phyloP scores from a whole-genome alignment of 2,113 vertebrate species.

The Oreochromis spilurus region DNA sequence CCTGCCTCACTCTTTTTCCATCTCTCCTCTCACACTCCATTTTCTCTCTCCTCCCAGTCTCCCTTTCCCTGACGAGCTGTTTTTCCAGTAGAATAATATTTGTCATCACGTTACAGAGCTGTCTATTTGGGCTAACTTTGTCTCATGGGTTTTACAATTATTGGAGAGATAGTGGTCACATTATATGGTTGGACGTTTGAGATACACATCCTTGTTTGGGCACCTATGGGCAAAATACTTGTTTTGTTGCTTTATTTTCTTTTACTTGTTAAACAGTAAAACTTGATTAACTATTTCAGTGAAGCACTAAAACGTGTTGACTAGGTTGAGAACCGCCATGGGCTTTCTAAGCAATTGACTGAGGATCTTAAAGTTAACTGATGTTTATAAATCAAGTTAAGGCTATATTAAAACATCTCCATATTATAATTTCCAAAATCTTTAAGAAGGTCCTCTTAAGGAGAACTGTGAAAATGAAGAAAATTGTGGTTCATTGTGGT shows the following conservation, averaged over 20 bases:
- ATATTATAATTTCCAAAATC: background rate
- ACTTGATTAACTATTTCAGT: background rate
- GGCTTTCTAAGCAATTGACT: background rate
- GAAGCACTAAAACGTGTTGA: background rate
- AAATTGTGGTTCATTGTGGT: background rate
- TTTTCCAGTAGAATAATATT: slow-evolving; percentile 6
- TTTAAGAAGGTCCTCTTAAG: background rate
- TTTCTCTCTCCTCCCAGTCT: background rate
- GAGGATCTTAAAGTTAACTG: background rate
- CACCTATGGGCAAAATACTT: background rate
- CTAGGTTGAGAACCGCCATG: background rate
- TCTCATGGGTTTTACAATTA: slow-evolving; percentile 14
- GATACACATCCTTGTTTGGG: background rate
- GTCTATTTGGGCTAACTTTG: slow-evolving; percentile 24
- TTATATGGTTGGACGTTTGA: background rate
- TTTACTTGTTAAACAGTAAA: background rate
- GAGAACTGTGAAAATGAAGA: background rate
- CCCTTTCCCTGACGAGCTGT: background rate
- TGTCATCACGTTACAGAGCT: slow-evolving; percentile 5
- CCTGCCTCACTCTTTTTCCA: slow-evolving; percentile 19
- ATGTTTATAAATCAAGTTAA: background rate
- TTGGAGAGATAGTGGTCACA: background rate
- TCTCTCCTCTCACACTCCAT: background rate
- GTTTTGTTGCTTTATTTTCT: background rate
- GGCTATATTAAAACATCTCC: background rate